phyloP scores from a whole-genome alignment of 2,797 vertebrate genomes.

The Brachymystax lenok region DNA sequence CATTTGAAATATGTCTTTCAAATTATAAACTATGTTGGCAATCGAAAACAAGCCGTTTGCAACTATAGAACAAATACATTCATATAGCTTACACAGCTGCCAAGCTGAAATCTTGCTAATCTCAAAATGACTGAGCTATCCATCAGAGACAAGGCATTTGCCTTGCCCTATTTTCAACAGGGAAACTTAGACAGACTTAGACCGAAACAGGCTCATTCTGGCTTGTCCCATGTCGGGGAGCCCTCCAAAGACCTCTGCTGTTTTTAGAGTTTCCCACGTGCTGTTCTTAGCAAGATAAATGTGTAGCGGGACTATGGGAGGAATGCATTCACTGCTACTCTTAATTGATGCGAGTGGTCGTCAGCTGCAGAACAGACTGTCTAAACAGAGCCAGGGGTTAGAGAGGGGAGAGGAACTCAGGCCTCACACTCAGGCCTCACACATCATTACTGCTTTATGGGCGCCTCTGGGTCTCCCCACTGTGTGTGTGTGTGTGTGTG shows the following conservation, averaged over 20 bases:
- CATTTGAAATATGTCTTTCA: slow-evolving; percentile 14
- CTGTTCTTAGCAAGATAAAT: slow-evolving; percentile 56
- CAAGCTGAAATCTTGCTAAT: not conserved
- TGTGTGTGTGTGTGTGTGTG: not conserved
- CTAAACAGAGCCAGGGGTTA: slow-evolving; percentile 47
- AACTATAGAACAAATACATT: not conserved
- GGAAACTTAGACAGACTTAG: slow-evolving; percentile 31
- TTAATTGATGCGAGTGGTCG: slow-evolving; percentile 71
- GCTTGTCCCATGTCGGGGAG: slow-evolving; percentile 15
- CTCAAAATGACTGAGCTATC: not conserved
- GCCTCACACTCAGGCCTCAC: slow-evolving; percentile 42
- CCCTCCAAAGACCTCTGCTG: slow-evolving; percentile 13
- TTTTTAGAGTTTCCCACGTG: slow-evolving; percentile 63
- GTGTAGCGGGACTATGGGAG: slow-evolving; percentile 51
- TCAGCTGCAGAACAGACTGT: slow-evolving; percentile 63
- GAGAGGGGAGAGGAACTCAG: slow-evolving; percentile 17
- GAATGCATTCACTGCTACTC: slow-evolving; percentile 63
- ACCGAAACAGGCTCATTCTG: slow-evolving; percentile 35
- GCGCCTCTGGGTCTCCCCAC: slow-evolving; percentile 6
- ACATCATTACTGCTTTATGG: slow-evolving; percentile 50
- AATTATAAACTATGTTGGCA: not conserved
- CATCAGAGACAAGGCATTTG: not conserved
- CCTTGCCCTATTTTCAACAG: not conserved
- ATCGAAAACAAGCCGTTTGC: not conserved
- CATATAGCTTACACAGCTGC: not conserved